phyloP scores from a whole-genome alignment of 2,888 invertebrate genomes.

The Dicranocentrus wangi region DNA sequence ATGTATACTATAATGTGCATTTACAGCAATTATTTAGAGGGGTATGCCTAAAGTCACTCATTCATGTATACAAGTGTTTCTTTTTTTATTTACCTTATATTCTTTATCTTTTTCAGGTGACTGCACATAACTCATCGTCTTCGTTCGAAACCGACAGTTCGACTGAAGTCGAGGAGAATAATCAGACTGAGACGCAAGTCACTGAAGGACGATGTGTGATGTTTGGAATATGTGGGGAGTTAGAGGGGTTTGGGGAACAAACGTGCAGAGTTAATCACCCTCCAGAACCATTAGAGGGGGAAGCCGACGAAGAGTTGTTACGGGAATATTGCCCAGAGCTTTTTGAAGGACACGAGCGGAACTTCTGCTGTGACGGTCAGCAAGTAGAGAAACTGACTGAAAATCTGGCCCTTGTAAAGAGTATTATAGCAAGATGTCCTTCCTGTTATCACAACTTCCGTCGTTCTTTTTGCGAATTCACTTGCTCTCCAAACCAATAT shows the following conservation, averaged over 20 bases:
- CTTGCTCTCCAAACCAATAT: constrained; percentile 85
- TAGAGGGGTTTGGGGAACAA: constrained; percentile 52
- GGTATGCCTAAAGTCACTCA: too few species aligned
- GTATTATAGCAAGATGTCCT: constrained; percentile 86
- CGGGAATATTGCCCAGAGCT: constrained; percentile 68
- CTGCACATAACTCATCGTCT: constrained; percentile 29
- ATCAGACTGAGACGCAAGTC: constrained; percentile 48
- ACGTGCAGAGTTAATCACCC: constrained; percentile 66
- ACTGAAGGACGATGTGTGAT: constrained; percentile 70
- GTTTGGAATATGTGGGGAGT: constrained; percentile 67
- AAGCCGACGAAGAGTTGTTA: constrained; percentile 39
- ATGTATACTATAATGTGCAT: too few species aligned
- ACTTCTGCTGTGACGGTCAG: constrained; percentile 67
- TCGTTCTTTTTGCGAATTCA: constrained; percentile 85
- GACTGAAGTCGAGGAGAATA: constrained; percentile 23
- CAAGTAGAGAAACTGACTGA: constrained; percentile 63
- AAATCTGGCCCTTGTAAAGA: constrained; percentile 77
- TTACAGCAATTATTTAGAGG: too few species aligned
- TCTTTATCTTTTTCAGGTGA: constrained; percentile 10
- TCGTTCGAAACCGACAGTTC: constrained; percentile 18
- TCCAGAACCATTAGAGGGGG: constrained; percentile 58
- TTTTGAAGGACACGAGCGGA: constrained; percentile 66
- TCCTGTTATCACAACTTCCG: constrained; percentile 86
- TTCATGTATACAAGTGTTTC: too few species aligned
- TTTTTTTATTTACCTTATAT: background rate